Conservation (phyloP, 2,113 vertebrate genomes). For the Catharus bicknelli region DNA sequence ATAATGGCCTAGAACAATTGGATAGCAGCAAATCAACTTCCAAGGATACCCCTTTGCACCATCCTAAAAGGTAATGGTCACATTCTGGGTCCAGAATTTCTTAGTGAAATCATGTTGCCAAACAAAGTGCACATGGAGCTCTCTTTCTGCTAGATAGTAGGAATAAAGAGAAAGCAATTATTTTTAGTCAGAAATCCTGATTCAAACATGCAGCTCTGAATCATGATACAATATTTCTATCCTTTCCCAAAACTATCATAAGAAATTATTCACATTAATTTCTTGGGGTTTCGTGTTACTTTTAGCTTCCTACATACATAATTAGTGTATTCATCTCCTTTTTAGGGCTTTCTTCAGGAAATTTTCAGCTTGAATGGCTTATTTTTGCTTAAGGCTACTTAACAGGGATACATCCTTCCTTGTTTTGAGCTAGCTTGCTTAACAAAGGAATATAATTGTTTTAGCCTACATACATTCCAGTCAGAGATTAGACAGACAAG, state of each 20-base stretch:
- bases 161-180: neutral
- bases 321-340: neutral
- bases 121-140: neutral
- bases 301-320: neutral
- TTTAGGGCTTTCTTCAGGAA: neutral
- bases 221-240: neutral
- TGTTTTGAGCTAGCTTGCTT: constrained; percentile 3
- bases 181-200: neutral
- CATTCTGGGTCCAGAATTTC: neutral
- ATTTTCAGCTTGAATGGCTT: neutral
- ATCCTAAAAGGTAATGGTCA: neutral
- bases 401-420: neutral
- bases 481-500: neutral
- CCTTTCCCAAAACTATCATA: neutral
- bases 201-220: neutral
- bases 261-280: neutral
- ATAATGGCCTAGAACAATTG: neutral
- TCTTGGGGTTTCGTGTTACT: neutral
- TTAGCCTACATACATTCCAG: neutral
- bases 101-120: neutral
- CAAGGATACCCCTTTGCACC: neutral
- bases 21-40: neutral
- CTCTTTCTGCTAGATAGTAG: neutral
- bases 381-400: neutral
- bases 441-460: neutral